A percentile compares a stretch with the other conserved stretches of the same genome.
Conservation (phyloP, 2,888 invertebrate species). For the Lasioglossum lativentre region DNA sequence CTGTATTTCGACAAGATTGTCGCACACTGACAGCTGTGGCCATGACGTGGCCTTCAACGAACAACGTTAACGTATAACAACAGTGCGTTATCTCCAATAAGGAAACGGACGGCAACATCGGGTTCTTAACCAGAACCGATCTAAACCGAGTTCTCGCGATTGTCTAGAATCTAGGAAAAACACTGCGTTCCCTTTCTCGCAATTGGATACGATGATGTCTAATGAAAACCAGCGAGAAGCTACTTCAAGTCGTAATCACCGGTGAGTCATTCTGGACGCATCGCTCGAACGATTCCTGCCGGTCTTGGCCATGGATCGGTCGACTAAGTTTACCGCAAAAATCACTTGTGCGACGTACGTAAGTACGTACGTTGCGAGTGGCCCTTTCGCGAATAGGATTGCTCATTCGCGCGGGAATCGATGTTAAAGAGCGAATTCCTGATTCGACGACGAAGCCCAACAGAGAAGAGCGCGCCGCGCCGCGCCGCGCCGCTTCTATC, state of each 20-base stretch:
- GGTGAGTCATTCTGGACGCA: neutral
- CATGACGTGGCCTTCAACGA: too few species aligned
- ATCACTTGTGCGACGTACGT: neutral
- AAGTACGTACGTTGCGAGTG: neutral
- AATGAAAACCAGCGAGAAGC: neutral
- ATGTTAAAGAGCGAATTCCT: conserved; percentile 13
- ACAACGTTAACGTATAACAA: too few species aligned
- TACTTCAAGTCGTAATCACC: neutral
- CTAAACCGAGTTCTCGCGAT: neutral
- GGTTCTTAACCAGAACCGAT: too few species aligned
- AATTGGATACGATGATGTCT: neutral
- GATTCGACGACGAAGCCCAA: conserved; percentile 8
- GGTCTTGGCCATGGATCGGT: neutral
- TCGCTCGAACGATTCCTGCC: neutral
- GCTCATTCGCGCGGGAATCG: neutral
- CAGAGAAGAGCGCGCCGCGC: neutral
- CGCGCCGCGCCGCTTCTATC: neutral
- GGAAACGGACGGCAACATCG: too few species aligned
- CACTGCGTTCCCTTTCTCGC: neutral
- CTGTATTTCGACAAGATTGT: neutral
- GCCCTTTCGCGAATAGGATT: neutral
- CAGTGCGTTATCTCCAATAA: too few species aligned
- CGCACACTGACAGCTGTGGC: neutral
- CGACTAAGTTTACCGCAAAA: neutral
- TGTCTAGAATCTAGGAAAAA: neutral